Evolutionary conservation across 2,888 invertebrate genomes (phyloP), one percentile per base, ranked within the genome.

Genomic region (Morpho achilles): DNA sequence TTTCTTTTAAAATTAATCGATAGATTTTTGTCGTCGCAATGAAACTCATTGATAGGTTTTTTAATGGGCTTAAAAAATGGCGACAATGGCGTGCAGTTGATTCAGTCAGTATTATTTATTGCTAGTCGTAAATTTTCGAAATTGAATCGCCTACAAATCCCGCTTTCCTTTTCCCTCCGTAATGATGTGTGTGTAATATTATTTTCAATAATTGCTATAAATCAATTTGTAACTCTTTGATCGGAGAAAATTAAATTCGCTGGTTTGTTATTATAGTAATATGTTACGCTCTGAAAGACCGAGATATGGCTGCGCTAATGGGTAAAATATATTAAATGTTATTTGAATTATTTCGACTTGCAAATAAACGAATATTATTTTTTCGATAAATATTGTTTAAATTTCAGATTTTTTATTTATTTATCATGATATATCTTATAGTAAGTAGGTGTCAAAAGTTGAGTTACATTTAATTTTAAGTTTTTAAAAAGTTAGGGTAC

Each of bases 61-160:
- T 87, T 88, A 88, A 88, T 87, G 87, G 87, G 77, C 81, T 82
- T 75, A 84, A 88, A 89, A 88, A 89, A 84, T 79, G 73, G 81
- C 82, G 80, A 87, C 88, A 87, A 87, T 83, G 77, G 84, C 70
- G 75, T 76, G 73, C 78, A 82, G 78, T 79, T 76, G 74, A 77
- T 75, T 72, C 79, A 79, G 75, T 77, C 74, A 79, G 77, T 66
- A 73, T 87, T 80, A 89, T 90, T 89, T 89, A 90, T 89, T 71
- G 79, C 80, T 66, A 70, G 75, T 82, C 85, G 83, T 90, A 89
- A 89, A 89, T 87, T 84, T 75, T 74, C 80, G 77, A 86, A 87
- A 87, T 87, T 84, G 83, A 87, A 88, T 86, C 75, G 81, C 74
- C 76, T 79, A 77, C 76, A 82, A 83, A 84, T 82, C 84, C 79